These are phyloP conservation scores for Prunella fulvescens DNA, from an alignment of 2,113 vertebrate genomes.

Conservation along the genomic window DNA sequence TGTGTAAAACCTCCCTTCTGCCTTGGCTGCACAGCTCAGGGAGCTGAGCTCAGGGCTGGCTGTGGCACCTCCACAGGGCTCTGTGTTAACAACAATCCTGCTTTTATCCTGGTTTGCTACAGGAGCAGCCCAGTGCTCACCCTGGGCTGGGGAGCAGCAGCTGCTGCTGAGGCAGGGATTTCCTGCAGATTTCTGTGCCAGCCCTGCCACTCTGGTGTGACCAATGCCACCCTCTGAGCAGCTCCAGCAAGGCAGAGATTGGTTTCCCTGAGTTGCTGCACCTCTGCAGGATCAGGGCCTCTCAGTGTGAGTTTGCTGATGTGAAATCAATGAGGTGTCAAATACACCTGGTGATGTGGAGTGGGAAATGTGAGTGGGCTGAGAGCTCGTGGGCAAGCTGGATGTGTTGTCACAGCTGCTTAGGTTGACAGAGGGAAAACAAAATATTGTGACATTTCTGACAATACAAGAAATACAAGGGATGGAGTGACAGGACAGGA, in stretches of 20 bases:
- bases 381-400: not conserved
- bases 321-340: not conserved
- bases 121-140: not conserved
- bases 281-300: not conserved
- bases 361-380: not conserved
- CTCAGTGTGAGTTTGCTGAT: not conserved
- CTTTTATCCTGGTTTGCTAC: not conserved
- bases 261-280: not conserved
- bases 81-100: not conserved
- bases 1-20: not conserved
- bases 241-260: not conserved
- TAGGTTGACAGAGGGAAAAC: not conserved
- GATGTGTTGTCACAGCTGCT: not conserved
- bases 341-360: not conserved
- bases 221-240: not conserved
- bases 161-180: not conserved
- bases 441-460: not conserved
- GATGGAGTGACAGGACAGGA: not conserved
- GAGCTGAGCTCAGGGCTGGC: not conserved
- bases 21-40: not conserved
- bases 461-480: not conserved
- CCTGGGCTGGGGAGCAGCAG: accelerated
- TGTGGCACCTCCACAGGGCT: not conserved
- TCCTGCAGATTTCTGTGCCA: not conserved
- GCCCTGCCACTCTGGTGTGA: not conserved